Base-by-base conservation (phyloP, 2,888 invertebrate genomes). In the Meganola albula region DNA sequence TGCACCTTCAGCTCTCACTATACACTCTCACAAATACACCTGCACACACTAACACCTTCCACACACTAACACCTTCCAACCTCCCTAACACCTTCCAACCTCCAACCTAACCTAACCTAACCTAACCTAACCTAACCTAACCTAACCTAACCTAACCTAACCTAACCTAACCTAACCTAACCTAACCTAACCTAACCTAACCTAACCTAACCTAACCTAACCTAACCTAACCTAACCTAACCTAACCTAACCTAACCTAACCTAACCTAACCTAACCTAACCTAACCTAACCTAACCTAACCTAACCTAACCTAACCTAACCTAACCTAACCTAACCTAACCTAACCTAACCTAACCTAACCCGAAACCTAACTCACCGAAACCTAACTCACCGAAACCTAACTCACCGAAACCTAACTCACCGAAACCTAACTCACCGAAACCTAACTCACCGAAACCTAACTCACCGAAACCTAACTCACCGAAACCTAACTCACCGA, bases 361-460 rank as follows among this genome's bases (percentile, higher is more conserved):
- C 32, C 32, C 27, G n/a, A n/a, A 34, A 34, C 34, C 34, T 24
- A 27, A 33, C 33, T 27, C 29, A 34, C 28, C 34, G 28, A 27
- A 33, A 33, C 33, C 31, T 31, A 31, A 31, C 31, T 27, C 27
- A 32, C 26, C 32, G 27, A 27, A 32, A 32, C 27, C 32, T 27
- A 32, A 32, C 32, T 27, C 27, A 31, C 25, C 31, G 26, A 27
- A 32, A 32, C 32, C 32, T 32, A 32, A 32, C 32, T 27, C 27
- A 32, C 26, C 32, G 27, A 27, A 32, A 32, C 32, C 32, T 27
- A 32, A 32, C 32, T 27, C 27, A 32, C 33, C 40, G 36, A 35
- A 40, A 35, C 40, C 40, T 40, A 40, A 36, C 40, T 36, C 36
- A 40, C 33, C 40, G 35, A 35, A 35, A 35, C 33, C 33, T 33